Conservation (phyloP, 2,113 vertebrate genomes). For the Accipiter cooperii region DNA sequence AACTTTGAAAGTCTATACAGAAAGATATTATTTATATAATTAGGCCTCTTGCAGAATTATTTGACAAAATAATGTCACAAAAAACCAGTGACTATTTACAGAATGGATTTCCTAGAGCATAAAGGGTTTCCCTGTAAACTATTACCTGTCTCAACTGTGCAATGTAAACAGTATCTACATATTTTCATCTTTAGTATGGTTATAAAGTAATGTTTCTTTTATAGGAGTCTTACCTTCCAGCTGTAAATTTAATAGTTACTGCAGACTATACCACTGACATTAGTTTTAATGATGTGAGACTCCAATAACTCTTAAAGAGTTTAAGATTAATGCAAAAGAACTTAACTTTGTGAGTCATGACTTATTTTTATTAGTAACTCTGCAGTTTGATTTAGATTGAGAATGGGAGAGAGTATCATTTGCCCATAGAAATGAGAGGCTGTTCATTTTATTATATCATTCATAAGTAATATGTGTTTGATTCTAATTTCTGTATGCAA, state of each 20-base stretch:
- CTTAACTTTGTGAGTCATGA: slow-evolving; percentile 53
- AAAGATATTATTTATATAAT: neutral
- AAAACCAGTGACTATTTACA: neutral
- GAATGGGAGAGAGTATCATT: slow-evolving; percentile 1
- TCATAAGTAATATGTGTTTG: neutral
- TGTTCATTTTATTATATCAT: slow-evolving; percentile 7
- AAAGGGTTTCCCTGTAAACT: neutral
- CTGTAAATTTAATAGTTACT: slow-evolving; percentile 37
- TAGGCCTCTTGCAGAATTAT: neutral
- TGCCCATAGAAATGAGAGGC: neutral
- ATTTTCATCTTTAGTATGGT: neutral
- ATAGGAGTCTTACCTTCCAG: neutral
- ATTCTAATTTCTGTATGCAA: neutral
- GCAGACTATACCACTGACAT: neutral
- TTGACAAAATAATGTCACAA: neutral
- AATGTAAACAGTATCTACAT: slow-evolving; percentile 14
- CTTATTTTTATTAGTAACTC: slow-evolving; percentile 45
- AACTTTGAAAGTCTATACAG: neutral
- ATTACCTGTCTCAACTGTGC: neutral
- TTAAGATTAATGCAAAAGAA: slow-evolving; percentile 55
- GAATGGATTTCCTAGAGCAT: neutral
- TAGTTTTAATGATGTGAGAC: slow-evolving; percentile 49
- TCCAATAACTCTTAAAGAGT: slow-evolving; percentile 42
- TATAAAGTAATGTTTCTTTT: slow-evolving; percentile 30
- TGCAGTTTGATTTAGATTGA: slow-evolving; percentile 11